phyloP scores from a whole-genome alignment of 2,888 invertebrate genomes.

The Drosophila eohydei region DNA sequence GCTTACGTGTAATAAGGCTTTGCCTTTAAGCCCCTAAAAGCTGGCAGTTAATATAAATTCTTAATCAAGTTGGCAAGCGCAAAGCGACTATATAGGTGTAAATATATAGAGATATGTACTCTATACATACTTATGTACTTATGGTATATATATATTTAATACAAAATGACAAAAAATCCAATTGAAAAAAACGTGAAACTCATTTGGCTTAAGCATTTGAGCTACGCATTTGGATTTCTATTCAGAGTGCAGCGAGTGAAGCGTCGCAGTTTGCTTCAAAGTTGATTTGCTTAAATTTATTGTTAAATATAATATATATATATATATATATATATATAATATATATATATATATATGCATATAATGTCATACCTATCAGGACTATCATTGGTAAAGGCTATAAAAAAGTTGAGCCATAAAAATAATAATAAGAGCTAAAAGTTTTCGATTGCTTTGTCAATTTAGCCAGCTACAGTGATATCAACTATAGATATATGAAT shows the following conservation, averaged over 20 bases:
- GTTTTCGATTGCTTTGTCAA: background rate
- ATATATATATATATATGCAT: background rate
- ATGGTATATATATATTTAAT: background rate
- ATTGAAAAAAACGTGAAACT: background rate
- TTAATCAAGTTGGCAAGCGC: slow-evolving; percentile 2
- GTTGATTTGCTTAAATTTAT: background rate
- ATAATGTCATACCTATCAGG: background rate
- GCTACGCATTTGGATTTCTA: background rate
- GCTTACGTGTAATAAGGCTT: slow-evolving; percentile 1
- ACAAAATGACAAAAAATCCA: background rate
- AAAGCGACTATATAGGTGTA: background rate
- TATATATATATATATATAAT: background rate
- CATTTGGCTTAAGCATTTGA: slow-evolving; percentile 2
- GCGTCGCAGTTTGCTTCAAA: background rate
- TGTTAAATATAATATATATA: no score
- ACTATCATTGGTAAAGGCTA: background rate
- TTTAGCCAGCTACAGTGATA: background rate
- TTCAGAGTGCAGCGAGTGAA: background rate
- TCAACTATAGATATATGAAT: background rate
- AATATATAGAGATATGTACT: background rate
- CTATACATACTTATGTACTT: background rate
- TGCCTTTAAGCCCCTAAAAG: background rate
- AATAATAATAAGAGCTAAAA: background rate
- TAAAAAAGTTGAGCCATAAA: background rate
- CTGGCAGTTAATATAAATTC: slow-evolving; percentile 13